Percentiles rank a stretch among this genome's conserved stretches.
Evolutionary conservation across 2,888 invertebrate species (phyloP).

Genomic region (Hofmannophila pseudospretella): DNA sequence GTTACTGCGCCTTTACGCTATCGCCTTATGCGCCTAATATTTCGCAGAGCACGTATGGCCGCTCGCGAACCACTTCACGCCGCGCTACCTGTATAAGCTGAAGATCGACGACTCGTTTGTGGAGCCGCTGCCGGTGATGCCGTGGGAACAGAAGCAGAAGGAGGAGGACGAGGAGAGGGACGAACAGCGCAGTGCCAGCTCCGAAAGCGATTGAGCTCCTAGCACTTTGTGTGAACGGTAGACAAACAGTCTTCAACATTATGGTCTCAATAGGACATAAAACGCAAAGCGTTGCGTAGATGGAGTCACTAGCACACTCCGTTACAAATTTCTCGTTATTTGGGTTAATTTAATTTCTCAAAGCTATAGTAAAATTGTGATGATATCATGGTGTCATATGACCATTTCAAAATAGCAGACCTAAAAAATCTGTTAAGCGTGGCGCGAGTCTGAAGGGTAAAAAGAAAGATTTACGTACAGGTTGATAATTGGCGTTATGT

Average conservation of each 20-base stretch:
- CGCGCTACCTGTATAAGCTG: constrained; percentile 56
- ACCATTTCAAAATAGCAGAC: no score
- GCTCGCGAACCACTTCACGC: constrained; percentile 60
- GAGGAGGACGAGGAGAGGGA: constrained; percentile 43
- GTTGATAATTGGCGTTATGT: no score
- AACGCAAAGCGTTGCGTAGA: no score
- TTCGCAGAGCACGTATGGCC: constrained; percentile 62
- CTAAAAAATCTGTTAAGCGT: no score
- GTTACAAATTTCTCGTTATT: no score
- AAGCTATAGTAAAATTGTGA: no score
- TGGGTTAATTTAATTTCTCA: no score
- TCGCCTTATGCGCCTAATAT: not conserved
- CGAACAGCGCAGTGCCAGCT: constrained; percentile 38
- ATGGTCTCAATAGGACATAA: not conserved
- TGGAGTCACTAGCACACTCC: no score
- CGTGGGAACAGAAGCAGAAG: constrained; percentile 59
- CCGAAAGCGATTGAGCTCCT: constrained; percentile 42
- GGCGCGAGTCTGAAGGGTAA: no score
- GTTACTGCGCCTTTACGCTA: no score
- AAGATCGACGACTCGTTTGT: constrained; percentile 67
- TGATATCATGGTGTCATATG: no score
- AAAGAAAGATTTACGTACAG: not conserved
- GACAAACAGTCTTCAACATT: not conserved
- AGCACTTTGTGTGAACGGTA: not conserved
- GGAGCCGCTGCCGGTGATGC: constrained; percentile 65